Conservation (phyloP, 1,140 invertebrate genomes). For the Ridgeia piscesae region DNA sequence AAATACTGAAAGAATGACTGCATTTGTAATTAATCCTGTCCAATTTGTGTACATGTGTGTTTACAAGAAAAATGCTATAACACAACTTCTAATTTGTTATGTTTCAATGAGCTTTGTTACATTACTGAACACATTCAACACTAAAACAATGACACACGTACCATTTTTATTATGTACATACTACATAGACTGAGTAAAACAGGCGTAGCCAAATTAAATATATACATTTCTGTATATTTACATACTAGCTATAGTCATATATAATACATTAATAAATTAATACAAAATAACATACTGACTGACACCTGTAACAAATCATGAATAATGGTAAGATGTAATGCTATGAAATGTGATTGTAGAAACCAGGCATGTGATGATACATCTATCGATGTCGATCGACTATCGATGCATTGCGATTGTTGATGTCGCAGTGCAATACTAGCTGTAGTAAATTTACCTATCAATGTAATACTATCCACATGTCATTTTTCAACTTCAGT, state of each 20-base stretch:
- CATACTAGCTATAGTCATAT: neutral
- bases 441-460: too few relatives aligned
- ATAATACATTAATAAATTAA: neutral
- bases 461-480: too few relatives aligned
- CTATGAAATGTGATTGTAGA: neutral
- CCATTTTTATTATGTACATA: conserved; percentile 7
- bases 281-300: neutral
- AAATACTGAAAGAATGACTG: neutral
- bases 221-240: conserved; percentile 11
- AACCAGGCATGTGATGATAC: neutral
- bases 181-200: neutral
- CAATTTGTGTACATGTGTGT: neutral
- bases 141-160: neutral
- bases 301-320: neutral
- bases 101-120: too few relatives aligned
- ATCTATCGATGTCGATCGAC: too few relatives aligned
- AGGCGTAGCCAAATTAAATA: neutral
- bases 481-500: too few relatives aligned
- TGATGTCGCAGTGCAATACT: neutral
- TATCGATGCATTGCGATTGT: neutral
- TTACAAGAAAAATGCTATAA: neutral
- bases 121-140: too few relatives aligned
- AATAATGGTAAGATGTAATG: neutral
- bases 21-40: neutral
- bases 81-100: neutral